Evolutionary conservation across 2,113 vertebrate species (phyloP).

Genomic region (Prinia subflava): DNA sequence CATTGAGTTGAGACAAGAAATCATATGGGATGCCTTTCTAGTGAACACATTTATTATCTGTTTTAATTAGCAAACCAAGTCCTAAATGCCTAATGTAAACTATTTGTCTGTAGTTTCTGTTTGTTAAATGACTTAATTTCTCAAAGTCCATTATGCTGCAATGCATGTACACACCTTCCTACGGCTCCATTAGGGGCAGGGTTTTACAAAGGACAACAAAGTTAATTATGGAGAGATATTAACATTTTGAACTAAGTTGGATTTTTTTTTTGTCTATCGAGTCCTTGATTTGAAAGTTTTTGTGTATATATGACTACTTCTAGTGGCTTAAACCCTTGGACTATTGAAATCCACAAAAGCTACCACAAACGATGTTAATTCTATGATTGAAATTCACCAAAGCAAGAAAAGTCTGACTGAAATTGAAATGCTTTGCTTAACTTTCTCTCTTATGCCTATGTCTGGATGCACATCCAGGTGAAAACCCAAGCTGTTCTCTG

Average conservation of each 20-base stretch:
- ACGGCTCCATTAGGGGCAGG: not conserved
- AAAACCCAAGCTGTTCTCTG: not conserved
- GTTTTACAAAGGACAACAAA: constrained; percentile 24
- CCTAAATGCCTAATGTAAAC: not conserved
- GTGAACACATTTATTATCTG: constrained; percentile 21
- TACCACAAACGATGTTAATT: not conserved
- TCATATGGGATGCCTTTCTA: not conserved
- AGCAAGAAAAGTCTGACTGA: not conserved
- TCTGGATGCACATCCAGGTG: not conserved
- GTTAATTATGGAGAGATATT: not conserved
- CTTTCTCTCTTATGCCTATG: not conserved
- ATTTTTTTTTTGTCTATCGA: not conserved
- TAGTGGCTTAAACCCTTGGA: not conserved
- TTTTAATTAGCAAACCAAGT: constrained; percentile 32
- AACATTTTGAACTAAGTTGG: not conserved
- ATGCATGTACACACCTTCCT: not conserved
- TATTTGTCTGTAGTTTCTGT: not conserved
- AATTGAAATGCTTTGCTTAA: not conserved
- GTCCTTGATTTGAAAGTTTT: constrained; percentile 31
- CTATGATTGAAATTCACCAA: not conserved
- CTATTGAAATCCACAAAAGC: not conserved
- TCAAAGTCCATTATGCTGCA: not conserved
- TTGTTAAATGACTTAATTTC: constrained; percentile 8
- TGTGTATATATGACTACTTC: not conserved
- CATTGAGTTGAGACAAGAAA: constrained; percentile 38